These are phyloP conservation scores for Henricia sp. DNA, from an alignment of 53 echinoderm and acorn worm genomes.

Conservation along the genomic window DNA sequence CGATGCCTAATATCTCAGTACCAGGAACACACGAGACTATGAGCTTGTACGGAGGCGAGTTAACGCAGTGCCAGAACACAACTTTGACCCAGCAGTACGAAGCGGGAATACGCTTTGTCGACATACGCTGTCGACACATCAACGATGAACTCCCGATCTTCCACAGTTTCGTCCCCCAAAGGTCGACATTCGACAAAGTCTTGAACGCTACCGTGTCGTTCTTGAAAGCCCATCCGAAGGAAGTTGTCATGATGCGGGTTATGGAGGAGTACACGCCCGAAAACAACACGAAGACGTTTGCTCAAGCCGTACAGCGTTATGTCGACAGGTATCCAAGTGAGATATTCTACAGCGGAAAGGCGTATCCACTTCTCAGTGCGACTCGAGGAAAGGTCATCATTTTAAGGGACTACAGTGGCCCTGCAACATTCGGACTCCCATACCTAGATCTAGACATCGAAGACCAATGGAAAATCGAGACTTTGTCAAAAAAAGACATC, in stretches of 20 bases:
- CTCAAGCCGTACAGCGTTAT: constrained; percentile 11
- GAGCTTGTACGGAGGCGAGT: constrained; percentile 31
- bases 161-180: constrained; percentile 40
- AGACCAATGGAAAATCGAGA: constrained; percentile 26
- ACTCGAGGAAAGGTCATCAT: constrained; percentile 30
- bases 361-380: constrained; percentile 8
- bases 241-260: constrained; percentile 53
- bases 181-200: constrained; percentile 53
- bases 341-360: constrained; percentile 18
- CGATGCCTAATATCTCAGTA: constrained; percentile 5
- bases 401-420: constrained; percentile 31
- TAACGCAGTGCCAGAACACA: constrained; percentile 33
- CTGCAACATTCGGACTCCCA: constrained; percentile 31
- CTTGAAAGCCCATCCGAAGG: constrained; percentile 20
- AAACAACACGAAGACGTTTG: constrained; percentile 37
- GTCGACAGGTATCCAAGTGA: constrained; percentile 17
- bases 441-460: constrained; percentile 40
- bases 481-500: constrained; percentile 2
- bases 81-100: constrained; percentile 18
- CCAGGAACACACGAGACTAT: constrained; percentile 47
- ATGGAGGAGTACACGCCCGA: constrained; percentile 29
- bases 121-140: constrained; percentile 54
- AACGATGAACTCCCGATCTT: constrained; percentile 41
- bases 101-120: constrained; percentile 40
- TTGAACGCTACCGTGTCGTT: constrained; percentile 4